Conservation (phyloP, 2,797 vertebrate genomes). For the Remorina albescens region DNA sequence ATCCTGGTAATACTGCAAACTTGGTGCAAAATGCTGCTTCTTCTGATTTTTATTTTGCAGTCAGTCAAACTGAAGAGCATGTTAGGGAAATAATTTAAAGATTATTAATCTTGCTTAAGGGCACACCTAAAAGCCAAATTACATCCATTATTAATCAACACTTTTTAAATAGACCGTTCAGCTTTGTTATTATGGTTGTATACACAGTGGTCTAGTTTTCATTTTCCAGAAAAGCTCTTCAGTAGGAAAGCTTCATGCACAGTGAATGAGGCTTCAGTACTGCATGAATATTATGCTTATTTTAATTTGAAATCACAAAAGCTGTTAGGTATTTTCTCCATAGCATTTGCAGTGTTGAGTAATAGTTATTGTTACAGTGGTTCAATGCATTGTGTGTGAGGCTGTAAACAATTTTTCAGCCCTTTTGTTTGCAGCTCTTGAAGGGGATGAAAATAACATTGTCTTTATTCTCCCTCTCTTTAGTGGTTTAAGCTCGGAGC, state of each 20-base stretch:
- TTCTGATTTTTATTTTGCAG: background rate
- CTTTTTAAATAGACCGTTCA: background rate
- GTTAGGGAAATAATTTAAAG: background rate
- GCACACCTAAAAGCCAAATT: background rate
- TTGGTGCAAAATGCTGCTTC: background rate
- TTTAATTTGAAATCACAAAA: constrained; percentile 74
- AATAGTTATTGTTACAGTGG: constrained; percentile 58
- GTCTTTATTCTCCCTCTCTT: constrained; percentile 56
- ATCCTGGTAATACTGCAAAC: constrained; percentile 86
- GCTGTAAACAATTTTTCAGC: constrained; percentile 54
- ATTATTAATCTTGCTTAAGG: constrained; percentile 11
- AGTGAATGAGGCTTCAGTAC: constrained; percentile 37
- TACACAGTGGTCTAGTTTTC: constrained; percentile 7
- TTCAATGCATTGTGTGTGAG: constrained; percentile 53
- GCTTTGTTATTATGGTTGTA: constrained; percentile 12
- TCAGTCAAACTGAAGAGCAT: background rate
- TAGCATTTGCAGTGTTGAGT: constrained; percentile 61
- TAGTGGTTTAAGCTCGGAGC: constrained; percentile 99
- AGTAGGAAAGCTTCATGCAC: constrained; percentile 32
- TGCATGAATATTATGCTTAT: constrained; percentile 46
- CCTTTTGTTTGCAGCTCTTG: constrained; percentile 62
- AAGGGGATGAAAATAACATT: constrained; percentile 44
- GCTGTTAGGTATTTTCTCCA: constrained; percentile 37
- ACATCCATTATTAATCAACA: constrained; percentile 21
- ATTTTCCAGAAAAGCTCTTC: constrained; percentile 53